Base-by-base conservation (phyloP, 2,113 vertebrate genomes). In the Lepisosteus oculatus region DNA sequence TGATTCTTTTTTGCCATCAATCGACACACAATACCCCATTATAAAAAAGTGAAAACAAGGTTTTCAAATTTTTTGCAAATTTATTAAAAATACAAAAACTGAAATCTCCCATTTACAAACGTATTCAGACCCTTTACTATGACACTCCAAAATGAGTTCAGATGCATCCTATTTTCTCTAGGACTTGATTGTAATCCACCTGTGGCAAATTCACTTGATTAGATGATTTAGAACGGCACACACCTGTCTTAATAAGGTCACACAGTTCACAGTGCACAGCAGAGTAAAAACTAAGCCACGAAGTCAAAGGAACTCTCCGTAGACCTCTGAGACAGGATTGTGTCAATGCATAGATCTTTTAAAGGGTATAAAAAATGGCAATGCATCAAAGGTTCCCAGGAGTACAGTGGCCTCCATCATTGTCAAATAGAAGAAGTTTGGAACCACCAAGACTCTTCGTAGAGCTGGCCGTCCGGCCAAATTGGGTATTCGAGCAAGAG, bases 281-380 rank as follows among this genome's bases (percentile, higher is more conserved):
- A 68, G 67, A 68, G 51, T 55, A 29, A 55, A 68, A 68, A 68
- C 17, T 15, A 56, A 11, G 51, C 51, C 47, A 15, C 17, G 5
- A 55, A 29, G 67, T 68, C 15, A 5, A 68, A 51, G 15, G 6
- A 68, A 68, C 29, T 68, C 44, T 68, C 67, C 3, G 67, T 68
- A 68, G n/a, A 68, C 67, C 17, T 56, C 8, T 51, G 29, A 68
- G 67, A 56, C 67, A 55, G n/a, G 51, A 55, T 55, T 56, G 17
- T 56, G 51, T 9, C 5, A 55, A 68, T 45, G 15, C 51, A 68
- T 15, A 55, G 67, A 29, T 68, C 17, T 68, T 12, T 6, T 6
- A 8, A 68, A 68, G 51, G 47, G 29, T 56, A 68, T 47, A 68
- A 41, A 12, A 68, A 56, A 8, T 6, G 5, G 47, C 8, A 5